A percentile compares a stretch with the other conserved stretches of the same genome.
phyloP scores from a whole-genome alignment of 2,797 vertebrate genomes.

The Sebastes flavidus region DNA sequence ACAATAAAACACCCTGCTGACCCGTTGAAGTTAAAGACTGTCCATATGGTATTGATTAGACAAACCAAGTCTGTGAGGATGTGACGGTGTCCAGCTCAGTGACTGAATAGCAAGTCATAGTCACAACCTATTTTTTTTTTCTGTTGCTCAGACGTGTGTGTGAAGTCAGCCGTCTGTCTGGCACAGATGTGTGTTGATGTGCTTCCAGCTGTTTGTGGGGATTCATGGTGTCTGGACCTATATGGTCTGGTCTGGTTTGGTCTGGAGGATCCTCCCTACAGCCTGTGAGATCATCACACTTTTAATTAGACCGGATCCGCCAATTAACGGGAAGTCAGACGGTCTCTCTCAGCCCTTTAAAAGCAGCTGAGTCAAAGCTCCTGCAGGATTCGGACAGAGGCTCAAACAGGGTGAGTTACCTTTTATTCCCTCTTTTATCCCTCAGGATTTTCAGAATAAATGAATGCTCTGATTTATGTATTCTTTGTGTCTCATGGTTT shows the following conservation, averaged over 20 bases:
- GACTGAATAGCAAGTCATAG: conserved; percentile 4
- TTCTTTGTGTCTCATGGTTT: conserved; percentile 10
- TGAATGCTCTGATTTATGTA: background rate
- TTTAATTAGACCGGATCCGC: conserved; percentile 66
- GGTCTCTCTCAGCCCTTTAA: conserved; percentile 60
- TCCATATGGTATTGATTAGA: conserved; percentile 22
- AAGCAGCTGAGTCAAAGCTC: conserved; percentile 41
- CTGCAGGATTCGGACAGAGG: conserved; percentile 30
- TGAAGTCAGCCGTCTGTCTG: conserved; percentile 66
- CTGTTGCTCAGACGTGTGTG: conserved; percentile 39
- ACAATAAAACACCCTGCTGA: background rate
- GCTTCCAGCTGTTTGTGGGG: conserved; percentile 71
- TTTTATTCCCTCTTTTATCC: background rate
- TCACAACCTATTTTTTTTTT: background rate
- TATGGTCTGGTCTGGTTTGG: conserved; percentile 24
- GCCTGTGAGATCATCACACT: conserved; percentile 69
- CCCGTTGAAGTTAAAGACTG: background rate
- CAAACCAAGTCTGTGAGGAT: background rate
- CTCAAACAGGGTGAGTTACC: conserved; percentile 33
- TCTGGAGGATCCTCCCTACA: conserved; percentile 64
- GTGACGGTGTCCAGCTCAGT: conserved; percentile 5
- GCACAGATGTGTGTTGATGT: conserved; percentile 69
- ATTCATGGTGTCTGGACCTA: conserved; percentile 60
- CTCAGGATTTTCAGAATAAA: background rate
- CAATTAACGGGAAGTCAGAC: conserved; percentile 58